phyloP scores from a whole-genome alignment of 2,888 invertebrate species.

The Melipona bicolor region DNA sequence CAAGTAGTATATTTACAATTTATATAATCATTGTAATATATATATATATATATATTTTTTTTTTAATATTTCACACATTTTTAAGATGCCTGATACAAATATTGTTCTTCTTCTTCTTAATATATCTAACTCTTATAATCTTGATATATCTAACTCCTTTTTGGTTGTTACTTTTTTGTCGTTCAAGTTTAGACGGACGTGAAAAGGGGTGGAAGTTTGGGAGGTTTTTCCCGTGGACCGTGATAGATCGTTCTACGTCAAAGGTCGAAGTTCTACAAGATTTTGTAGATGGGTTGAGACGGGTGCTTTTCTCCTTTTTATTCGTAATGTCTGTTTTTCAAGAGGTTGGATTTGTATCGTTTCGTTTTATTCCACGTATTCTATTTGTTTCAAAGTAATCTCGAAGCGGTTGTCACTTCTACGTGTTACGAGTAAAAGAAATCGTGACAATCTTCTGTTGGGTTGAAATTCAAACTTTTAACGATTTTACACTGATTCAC shows the following conservation, averaged over 20 bases:
- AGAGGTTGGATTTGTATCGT: neutral
- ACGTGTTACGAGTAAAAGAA: neutral
- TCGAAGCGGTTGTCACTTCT: neutral
- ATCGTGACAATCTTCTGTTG: neutral
- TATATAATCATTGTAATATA: no score
- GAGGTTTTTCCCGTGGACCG: neutral
- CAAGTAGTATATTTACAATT: no score
- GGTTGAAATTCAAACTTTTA: neutral
- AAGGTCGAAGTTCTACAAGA: conserved; percentile 5
- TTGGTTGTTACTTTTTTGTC: neutral
- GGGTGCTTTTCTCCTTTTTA: neutral
- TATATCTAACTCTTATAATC: no score
- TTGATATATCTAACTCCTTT: neutral
- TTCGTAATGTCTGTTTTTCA: neutral
- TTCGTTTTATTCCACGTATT: neutral
- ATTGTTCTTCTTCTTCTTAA: no score
- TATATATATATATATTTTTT: no score
- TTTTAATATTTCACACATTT: no score
- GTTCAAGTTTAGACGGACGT: no score
- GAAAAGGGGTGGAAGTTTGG: neutral
- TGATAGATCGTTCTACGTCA: conserved; percentile 7
- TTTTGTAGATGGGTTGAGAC: no score
- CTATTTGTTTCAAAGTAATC: neutral
- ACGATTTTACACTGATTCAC: no score
- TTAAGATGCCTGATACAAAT: no score